Evolutionary conservation across 2,888 invertebrate genomes (phyloP), one percentile per base, ranked within the genome.

Genomic region (Punctoribates punctum): DNA sequence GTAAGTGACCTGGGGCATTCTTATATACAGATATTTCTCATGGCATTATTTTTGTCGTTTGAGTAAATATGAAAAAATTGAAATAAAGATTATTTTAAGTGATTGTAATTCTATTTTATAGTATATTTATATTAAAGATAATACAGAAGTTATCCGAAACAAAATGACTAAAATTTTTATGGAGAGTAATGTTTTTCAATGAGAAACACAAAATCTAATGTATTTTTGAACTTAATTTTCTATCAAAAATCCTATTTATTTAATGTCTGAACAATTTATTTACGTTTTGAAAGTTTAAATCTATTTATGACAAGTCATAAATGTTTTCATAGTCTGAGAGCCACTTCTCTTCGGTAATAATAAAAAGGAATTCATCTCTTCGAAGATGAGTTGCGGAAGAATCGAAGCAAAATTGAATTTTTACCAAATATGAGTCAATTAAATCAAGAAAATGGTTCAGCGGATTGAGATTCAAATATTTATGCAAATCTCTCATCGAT

Each of bases 241-340:
- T 54, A 20, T 54, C n/a, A 54, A 54, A 42, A 54, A 54, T 54
- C n/a, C 54, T 4, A 54, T 54, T 54, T 54, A 54, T 54, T 54
- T 54, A 54, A 54, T 54, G 54, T 54, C 20, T 15, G 15, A 54
- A 48, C 54, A 54, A 9, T 54, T 54, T 54, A 54, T 54, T 54
- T 15, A 48, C 23, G 54, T 54, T 54, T 54, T 48, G 3, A 6
- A 48, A 54, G 54, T 54, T 54, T 54, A 11, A 54, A 54, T 20
- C 20, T 54, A 15, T 54, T 54, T 54, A 54, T 54, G 42, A 42
- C 42, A 54, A n/a, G n/a, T n/a, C n/a, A n/a, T n/a, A n/a, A n/a
- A n/a, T n/a, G n/a, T n/a, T n/a, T n/a, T n/a, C n/a, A n/a, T n/a
- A n/a, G n/a, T n/a, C n/a, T n/a, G n/a, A n/a, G n/a, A n/a, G n/a